Base-by-base conservation (phyloP, 1,140 invertebrate genomes). In the Mya arenaria region DNA sequence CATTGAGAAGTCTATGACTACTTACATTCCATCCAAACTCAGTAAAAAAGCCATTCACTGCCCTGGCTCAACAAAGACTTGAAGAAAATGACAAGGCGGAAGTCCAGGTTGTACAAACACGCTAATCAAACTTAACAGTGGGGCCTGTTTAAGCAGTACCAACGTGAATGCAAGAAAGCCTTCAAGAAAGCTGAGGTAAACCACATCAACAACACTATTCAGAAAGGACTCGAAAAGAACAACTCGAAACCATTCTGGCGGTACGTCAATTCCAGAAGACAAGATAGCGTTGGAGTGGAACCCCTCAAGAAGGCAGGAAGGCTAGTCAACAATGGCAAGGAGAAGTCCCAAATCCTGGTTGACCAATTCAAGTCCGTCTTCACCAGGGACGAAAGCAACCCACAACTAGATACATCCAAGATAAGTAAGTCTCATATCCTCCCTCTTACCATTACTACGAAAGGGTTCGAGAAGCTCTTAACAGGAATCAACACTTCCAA, bases 301-400 rank as follows among this genome's bases (percentile, higher is more conserved):
- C 79, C 75, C 23, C 28, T 83, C 3, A 82, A 75, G 30, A 77
- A 75, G 62, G 34, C 23, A 6, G 77, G 32, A 8, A 34, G 13
- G 39, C 39, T 75, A 0, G 19, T 69, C 8, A 72, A 6, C 28
- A 60, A 77, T 56, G 72, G 65, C 32, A 80, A 69, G 68, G 58
- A 55, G 28, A 84, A 84, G 36, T 71, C 72, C 37, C 60, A 63
- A 17, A 5, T 69, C 4, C 63, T 77, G 5, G 28, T 55, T 41
- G 39, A 71, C 30, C 60, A 79, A 41, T 85, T 74, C 39, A 62
- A 71, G 34, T 86, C 72, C 17, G 75, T 80, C 0, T 83, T 83
- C 34, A 80, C 25, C 60, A 82, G n/a, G 34, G 32, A 36, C 34
- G 32, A 48, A 6, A 56, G 55, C 1, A n/a, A 25, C 23, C 25